A percentile compares a stretch with the other conserved stretches of the same genome.
These are phyloP conservation scores for Sphaeridia pumilis DNA, from an alignment of 2,888 invertebrate species.

Conservation along the genomic window DNA sequence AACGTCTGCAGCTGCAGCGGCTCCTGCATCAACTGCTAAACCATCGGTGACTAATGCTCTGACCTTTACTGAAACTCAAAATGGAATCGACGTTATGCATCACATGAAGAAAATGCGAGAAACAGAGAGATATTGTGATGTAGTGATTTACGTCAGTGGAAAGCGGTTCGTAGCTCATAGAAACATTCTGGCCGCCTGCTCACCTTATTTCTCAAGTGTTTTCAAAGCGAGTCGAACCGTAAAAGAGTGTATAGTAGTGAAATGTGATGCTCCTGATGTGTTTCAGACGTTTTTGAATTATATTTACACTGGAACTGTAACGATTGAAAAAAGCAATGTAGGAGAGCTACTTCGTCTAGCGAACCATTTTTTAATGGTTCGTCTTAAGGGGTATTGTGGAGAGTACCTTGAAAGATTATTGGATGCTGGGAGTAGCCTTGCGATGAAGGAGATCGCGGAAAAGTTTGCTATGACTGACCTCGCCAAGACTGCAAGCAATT, in stretches of 20 bases:
- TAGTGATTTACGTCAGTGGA: constrained; percentile 49
- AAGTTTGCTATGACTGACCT: constrained; percentile 49
- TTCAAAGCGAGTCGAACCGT: constrained; percentile 41
- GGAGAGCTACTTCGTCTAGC: constrained; percentile 51
- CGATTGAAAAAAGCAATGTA: constrained; percentile 50
- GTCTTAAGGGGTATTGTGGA: constrained; percentile 52
- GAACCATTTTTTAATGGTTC: constrained; percentile 51
- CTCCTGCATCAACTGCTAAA: constrained; percentile 7
- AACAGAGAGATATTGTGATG: constrained; percentile 50
- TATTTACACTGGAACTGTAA: constrained; percentile 53
- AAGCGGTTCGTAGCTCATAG: constrained; percentile 50
- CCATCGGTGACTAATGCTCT: constrained; percentile 35
- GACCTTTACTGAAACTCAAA: constrained; percentile 41
- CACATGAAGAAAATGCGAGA: constrained; percentile 45
- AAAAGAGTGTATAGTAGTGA: constrained; percentile 46
- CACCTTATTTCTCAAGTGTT: constrained; percentile 53
- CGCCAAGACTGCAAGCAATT: constrained; percentile 47
- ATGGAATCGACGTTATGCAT: constrained; percentile 41
- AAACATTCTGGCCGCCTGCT: constrained; percentile 51
- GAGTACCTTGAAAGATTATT: constrained; percentile 52
- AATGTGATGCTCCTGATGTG: constrained; percentile 48
- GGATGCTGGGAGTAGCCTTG: constrained; percentile 51
- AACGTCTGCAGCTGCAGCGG: not conserved
- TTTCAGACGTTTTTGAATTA: constrained; percentile 51
- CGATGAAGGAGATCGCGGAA: constrained; percentile 49